These are phyloP conservation scores for Pachydiplax longipennis DNA, from an alignment of 2,888 invertebrate genomes.

Conservation along the genomic window DNA sequence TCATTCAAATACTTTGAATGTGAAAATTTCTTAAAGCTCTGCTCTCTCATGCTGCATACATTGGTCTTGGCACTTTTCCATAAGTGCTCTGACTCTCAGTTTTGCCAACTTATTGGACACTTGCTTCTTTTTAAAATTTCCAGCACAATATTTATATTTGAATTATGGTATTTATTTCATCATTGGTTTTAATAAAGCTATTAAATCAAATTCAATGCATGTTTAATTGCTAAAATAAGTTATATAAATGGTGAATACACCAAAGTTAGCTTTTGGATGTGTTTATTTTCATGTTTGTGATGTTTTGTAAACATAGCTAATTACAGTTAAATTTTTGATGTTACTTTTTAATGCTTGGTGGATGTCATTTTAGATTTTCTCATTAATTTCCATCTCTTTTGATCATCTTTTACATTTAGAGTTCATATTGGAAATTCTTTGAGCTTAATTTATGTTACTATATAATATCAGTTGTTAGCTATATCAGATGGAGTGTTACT, in stretches of 20 bases:
- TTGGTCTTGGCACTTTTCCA: conserved; percentile 32
- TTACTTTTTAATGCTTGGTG: neutral
- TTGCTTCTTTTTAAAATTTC: conserved; percentile 5
- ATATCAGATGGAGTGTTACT: too few species aligned
- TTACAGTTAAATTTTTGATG: neutral
- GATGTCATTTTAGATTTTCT: neutral
- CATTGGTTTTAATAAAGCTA: neutral
- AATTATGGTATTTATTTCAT: neutral
- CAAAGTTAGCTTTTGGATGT: neutral
- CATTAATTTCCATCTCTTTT: neutral
- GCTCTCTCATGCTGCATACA: conserved; percentile 23
- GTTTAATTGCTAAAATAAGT: neutral
- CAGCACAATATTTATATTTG: neutral
- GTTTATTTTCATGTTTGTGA: neutral
- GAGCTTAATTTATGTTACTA: too few species aligned
- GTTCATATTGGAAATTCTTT: too few species aligned
- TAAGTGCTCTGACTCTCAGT: conserved; percentile 27
- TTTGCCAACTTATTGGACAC: neutral
- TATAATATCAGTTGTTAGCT: too few species aligned
- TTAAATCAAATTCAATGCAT: neutral
- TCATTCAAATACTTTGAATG: conserved; percentile 29
- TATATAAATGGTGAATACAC: neutral
- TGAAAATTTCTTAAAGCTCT: conserved; percentile 38
- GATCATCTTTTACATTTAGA: neutral
- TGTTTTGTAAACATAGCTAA: neutral